Conservation (phyloP, 1,140 invertebrate species). For the Sitophilus oryzae region DNA sequence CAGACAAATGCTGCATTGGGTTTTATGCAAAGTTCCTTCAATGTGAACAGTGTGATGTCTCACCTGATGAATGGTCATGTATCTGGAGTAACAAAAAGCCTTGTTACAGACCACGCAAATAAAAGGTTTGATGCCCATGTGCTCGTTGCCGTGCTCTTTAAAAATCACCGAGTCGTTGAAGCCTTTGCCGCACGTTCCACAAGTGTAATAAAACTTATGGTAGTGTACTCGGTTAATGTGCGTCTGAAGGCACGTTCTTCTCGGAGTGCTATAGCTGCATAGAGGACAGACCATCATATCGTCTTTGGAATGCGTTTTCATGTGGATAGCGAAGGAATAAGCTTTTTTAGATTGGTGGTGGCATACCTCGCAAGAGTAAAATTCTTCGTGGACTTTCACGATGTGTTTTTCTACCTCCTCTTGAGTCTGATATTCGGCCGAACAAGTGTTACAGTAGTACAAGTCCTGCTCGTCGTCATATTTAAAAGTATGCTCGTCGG, state of each 20-base stretch:
- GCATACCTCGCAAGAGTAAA: conserved; percentile 30
- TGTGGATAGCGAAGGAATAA: conserved; percentile 32
- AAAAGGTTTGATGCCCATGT: conserved; percentile 62
- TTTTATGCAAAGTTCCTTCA: conserved; percentile 32
- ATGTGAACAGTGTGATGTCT: conserved; percentile 45
- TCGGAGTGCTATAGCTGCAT: conserved; percentile 31
- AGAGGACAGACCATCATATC: conserved; percentile 30
- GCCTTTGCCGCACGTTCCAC: conserved; percentile 49
- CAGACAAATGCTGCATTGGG: conserved; percentile 43
- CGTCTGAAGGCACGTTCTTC: conserved; percentile 27
- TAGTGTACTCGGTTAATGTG: conserved; percentile 37
- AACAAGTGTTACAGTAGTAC: conserved; percentile 33
- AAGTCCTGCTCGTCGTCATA: conserved; percentile 29
- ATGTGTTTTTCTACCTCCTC: conserved; percentile 33
- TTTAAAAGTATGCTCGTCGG: conserved; percentile 24
- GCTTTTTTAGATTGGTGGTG: conserved; percentile 27
- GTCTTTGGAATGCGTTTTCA: conserved; percentile 24
- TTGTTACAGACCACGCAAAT: conserved; percentile 58
- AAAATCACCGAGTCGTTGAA: conserved; percentile 40
- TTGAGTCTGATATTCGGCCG: conserved; percentile 23
- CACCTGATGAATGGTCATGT: conserved; percentile 41
- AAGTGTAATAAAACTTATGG: conserved; percentile 45
- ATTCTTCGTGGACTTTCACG: conserved; percentile 37
- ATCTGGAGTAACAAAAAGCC: conserved; percentile 45
- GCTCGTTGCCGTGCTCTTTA: conserved; percentile 56